phyloP scores from a whole-genome alignment of 2,888 invertebrate genomes.

The Parnassius orleans region DNA sequence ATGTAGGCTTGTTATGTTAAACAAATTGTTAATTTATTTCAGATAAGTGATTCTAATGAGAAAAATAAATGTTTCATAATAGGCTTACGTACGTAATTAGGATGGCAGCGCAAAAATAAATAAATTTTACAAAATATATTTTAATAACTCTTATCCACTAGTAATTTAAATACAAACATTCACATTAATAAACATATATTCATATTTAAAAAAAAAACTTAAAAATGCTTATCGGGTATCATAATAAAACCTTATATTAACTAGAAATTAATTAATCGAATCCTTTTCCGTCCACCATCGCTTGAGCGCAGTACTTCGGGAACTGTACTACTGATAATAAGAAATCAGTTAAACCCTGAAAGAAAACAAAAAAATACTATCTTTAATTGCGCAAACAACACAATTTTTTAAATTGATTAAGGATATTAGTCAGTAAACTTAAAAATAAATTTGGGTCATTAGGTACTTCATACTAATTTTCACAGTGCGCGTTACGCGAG shows the following conservation, averaged over 20 bases:
- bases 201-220: not conserved
- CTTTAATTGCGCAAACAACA: too few species aligned
- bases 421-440: too few species aligned
- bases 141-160: slow-evolving; percentile 9
- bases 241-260: slow-evolving; percentile 19
- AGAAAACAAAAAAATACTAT: slow-evolving; percentile 35
- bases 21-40: too few species aligned
- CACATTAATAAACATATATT: slow-evolving; percentile 4
- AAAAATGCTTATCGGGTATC: slow-evolving; percentile 15
- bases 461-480: too few species aligned
- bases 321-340: slow-evolving; percentile 85
- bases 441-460: too few species aligned
- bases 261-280: slow-evolving; percentile 43
- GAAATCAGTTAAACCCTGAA: slow-evolving; percentile 85
- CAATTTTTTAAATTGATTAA: too few species aligned
- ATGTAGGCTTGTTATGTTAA: too few species aligned
- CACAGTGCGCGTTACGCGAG: too few species aligned
- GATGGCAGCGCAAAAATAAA: too few species aligned
- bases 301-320: slow-evolving; percentile 85
- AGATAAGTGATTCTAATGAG: too few species aligned
- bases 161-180: slow-evolving; percentile 22
- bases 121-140: slow-evolving; percentile 4
- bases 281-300: slow-evolving; percentile 84
- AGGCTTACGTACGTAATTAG: too few species aligned
- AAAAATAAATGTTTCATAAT: too few species aligned